Evolutionary conservation across 2,113 vertebrate genomes (phyloP).

Genomic region (Ceratotherium simum): DNA sequence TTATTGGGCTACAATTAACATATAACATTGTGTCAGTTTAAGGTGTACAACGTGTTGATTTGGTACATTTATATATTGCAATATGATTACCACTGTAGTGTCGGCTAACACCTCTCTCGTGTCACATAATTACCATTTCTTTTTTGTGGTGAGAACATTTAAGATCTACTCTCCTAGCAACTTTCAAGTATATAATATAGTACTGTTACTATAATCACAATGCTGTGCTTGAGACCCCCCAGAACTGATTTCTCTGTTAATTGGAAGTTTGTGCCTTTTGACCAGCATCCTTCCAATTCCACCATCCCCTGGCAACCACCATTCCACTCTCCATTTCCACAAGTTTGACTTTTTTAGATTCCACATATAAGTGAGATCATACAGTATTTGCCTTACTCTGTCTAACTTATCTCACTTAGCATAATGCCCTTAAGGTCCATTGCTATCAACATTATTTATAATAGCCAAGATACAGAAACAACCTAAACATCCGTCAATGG

Average conservation of each 20-base stretch:
- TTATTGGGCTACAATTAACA: neutral
- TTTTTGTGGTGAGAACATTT: neutral
- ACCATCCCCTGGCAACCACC: neutral
- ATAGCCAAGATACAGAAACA: neutral
- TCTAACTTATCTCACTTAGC: neutral
- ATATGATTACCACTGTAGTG: neutral
- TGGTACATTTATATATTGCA: neutral
- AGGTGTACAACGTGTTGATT: neutral
- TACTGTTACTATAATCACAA: neutral
- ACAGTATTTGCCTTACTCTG: neutral
- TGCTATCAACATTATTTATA: too few relatives aligned
- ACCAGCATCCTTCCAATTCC: neutral
- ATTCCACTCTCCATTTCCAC: neutral
- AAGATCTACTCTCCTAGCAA: neutral
- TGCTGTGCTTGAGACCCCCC: too few relatives aligned
- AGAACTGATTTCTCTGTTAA: too few relatives aligned
- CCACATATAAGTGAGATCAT: neutral
- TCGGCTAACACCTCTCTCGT: too few relatives aligned
- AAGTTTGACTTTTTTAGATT: neutral
- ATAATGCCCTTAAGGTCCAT: neutral
- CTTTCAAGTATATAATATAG: neutral
- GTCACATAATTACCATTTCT: neutral
- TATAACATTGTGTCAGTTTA: neutral
- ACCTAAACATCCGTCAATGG: neutral
- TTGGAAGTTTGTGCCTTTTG: too few relatives aligned